Evolutionary conservation across 2,888 invertebrate genomes (phyloP).

Genomic region (Himalopsyche anomala): DNA sequence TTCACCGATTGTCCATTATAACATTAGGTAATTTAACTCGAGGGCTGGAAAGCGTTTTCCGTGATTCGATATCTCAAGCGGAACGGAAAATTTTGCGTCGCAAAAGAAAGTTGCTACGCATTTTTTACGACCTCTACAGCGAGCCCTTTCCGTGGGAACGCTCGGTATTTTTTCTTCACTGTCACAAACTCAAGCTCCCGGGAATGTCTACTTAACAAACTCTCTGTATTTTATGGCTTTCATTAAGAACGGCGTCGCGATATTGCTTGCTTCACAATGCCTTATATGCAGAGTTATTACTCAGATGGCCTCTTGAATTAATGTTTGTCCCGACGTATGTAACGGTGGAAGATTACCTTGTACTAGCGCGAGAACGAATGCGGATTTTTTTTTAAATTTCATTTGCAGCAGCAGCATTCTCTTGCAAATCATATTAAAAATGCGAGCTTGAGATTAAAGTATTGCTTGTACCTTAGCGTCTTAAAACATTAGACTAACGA

Average conservation of each 20-base stretch:
- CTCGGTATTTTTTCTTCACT: slow-evolving; percentile 57
- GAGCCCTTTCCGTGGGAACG: slow-evolving; percentile 44
- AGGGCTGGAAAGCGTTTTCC: slow-evolving; percentile 16
- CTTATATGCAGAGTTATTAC: slow-evolving; percentile 65
- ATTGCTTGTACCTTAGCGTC: background rate
- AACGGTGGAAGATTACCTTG: slow-evolving; percentile 52
- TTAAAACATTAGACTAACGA: background rate
- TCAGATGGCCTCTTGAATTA: slow-evolving; percentile 63
- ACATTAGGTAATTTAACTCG: slow-evolving; percentile 54
- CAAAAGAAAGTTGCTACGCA: slow-evolving; percentile 55
- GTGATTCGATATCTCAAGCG: slow-evolving; percentile 37
- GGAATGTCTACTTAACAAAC: slow-evolving; percentile 66
- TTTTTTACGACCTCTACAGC: slow-evolving; percentile 51
- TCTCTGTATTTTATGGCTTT: slow-evolving; percentile 66
- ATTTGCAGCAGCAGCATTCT: slow-evolving; percentile 44
- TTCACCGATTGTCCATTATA: slow-evolving; percentile 59
- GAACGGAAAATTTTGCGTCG: slow-evolving; percentile 51
- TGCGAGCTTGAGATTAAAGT: background rate
- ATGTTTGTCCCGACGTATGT: slow-evolving; percentile 62
- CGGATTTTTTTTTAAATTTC: slow-evolving; percentile 58
- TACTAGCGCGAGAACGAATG: slow-evolving; percentile 57
- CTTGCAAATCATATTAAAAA: slow-evolving; percentile 32
- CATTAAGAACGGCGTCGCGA: slow-evolving; percentile 66
- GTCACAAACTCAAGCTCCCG: slow-evolving; percentile 60
- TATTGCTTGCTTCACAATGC: slow-evolving; percentile 64